Evolutionary conservation across 2,797 vertebrate genomes (phyloP), one percentile per base, ranked within the genome.

Genomic region (Argentina silus): DNA sequence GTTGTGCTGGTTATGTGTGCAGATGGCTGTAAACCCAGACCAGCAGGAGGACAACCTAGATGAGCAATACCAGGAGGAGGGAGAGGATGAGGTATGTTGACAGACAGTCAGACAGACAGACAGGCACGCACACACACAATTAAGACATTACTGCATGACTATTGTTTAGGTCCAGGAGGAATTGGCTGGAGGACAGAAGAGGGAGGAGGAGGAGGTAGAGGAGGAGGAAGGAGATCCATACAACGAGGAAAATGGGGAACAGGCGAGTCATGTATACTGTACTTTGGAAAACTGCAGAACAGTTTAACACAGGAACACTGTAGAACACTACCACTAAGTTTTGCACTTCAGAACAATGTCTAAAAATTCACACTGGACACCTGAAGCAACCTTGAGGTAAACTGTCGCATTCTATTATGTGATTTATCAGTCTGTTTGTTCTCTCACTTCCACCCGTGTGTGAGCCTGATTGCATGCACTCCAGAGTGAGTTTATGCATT

Each of bases 11-110:
- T 70, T 14, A 51, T 67, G 63, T 69, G 44, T 80, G 80, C 91
- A 99, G 98, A 93, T 99, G 93, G 97, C 95, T 74, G 98, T 96
- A 89, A 99, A 99, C 79, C 96, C 98, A 19, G 98, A 99, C 90
- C 96, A 99, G 80, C 97, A 99, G 88, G 98, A 99, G 78, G 98
- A 99, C 85, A 92, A 93, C 1, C 88, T 96, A 63, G 97, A 99
- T 64, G 97, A 99, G 8, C 97, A 98, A 65, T 99, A 99, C 85
- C 97, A 98, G 89, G 98, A 99, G 12, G 97, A 98, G 56, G 94
- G 91, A 48, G 98, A 98, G 76, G 97, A 99, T 12, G 98, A 99
- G 96, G 98, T 98, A 45, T 15, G 71, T 62, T 11, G 7, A 14
- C 47, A 55, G 21, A 17, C 17, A 42, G 36, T 19, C 42, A 56